Evolutionary conservation across 1,140 invertebrate species (phyloP).

Genomic region (Leucophenga varia): DNA sequence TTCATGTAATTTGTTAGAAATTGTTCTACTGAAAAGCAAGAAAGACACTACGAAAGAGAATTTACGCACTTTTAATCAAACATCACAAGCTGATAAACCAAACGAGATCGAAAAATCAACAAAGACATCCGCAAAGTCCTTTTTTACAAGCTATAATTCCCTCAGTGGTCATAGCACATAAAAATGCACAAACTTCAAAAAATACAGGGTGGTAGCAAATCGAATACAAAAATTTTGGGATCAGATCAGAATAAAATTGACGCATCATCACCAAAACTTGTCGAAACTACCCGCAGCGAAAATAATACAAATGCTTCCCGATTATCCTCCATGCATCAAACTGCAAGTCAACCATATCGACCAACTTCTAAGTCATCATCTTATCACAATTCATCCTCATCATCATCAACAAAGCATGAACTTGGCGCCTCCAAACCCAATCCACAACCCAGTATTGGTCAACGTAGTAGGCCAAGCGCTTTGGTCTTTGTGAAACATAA

Average conservation of each 20-base stretch:
- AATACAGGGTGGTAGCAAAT: no score
- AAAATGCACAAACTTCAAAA: no score
- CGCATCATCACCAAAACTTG: slow-evolving; percentile 1
- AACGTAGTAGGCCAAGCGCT: slow-evolving; percentile 17
- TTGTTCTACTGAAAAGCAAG: slow-evolving; percentile 17
- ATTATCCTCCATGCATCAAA: no score
- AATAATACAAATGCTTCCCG: no score
- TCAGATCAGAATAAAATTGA: no score
- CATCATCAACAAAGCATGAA: slow-evolving; percentile 16
- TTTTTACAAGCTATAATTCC: slow-evolving; percentile 17
- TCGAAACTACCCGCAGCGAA: neutral
- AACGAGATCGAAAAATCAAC: slow-evolving; percentile 2
- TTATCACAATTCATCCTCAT: slow-evolving; percentile 14
- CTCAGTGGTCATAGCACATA: neutral
- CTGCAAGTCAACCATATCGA: slow-evolving; percentile 1
- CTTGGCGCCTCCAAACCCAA: slow-evolving; percentile 3
- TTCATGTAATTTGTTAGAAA: slow-evolving; percentile 9
- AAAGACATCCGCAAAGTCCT: slow-evolving; percentile 11
- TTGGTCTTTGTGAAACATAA: slow-evolving; percentile 12
- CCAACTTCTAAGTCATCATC: slow-evolving; percentile 17
- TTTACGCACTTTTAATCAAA: slow-evolving; percentile 19
- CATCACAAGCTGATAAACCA: neutral
- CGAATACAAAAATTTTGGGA: no score
- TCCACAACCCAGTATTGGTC: slow-evolving; percentile 9
- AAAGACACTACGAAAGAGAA: slow-evolving; percentile 22